A percentile compares a stretch with the other conserved stretches of the same genome.
These are phyloP conservation scores for Chirona hameri DNA, from an alignment of 2,888 invertebrate species.

Conservation along the genomic window DNA sequence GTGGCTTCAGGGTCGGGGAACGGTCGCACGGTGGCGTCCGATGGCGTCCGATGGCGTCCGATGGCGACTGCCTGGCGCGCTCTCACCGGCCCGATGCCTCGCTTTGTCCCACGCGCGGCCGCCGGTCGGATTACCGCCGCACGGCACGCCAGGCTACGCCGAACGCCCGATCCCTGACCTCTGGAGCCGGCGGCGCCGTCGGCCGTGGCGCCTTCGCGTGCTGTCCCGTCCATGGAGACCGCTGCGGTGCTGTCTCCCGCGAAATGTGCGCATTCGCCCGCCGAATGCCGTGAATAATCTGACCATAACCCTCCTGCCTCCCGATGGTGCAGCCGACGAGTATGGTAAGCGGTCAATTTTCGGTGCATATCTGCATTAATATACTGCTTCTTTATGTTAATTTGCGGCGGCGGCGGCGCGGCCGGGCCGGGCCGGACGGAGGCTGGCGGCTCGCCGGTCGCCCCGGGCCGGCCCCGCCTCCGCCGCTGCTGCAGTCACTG, in stretches of 20 bases:
- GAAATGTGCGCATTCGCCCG: neutral
- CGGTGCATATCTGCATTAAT: conserved; percentile 26
- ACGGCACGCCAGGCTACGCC: neutral
- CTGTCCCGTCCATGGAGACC: too few species aligned
- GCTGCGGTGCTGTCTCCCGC: too few species aligned
- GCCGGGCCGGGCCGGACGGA: neutral
- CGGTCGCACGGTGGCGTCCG: neutral
- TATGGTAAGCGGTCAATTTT: conserved; percentile 14
- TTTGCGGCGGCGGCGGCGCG: neutral
- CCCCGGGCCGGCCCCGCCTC: neutral
- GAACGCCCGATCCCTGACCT: too few species aligned
- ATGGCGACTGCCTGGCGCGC: too few species aligned
- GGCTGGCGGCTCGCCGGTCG: neutral
- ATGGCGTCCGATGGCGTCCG: neutral
- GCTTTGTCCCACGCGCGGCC: neutral
- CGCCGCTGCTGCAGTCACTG: neutral
- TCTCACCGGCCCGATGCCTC: neutral
- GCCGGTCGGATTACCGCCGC: neutral
- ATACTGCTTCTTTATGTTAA: conserved; percentile 5
- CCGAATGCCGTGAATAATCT: neutral
- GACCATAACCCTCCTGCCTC: neutral
- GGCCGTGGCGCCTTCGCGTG: too few species aligned
- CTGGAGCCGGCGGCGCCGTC: too few species aligned
- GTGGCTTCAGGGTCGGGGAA: too few species aligned
- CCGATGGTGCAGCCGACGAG: neutral